Evolutionary conservation across 2,797 vertebrate genomes (phyloP), one percentile per base, ranked within the genome.

Genomic region (Eospalax fontanierii): DNA sequence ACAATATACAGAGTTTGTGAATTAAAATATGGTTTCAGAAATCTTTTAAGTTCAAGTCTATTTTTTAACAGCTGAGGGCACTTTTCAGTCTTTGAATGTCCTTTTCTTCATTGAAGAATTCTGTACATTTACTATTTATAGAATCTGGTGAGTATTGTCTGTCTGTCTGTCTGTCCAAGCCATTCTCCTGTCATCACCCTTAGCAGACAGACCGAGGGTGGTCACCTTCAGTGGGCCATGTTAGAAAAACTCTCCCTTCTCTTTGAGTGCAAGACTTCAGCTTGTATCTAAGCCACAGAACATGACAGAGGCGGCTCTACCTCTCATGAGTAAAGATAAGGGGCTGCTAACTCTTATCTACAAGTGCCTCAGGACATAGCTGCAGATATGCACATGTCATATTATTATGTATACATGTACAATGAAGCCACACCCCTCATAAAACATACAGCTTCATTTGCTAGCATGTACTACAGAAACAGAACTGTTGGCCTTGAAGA

Each of bases 61-160:
- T 43, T 61, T 63, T 89, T 82, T 84, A 83, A 38, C 75, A 70
- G 19, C 28, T 73, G 89, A 79, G 21, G 4, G 12, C 2, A 6
- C 5, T 57, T 90, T 93, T 87, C 12, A 71, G 50, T 70, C 40
- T 80, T 94, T 70, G 7, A 89, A 61, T 76, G 19, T 76, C 26
- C 89, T 83, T 78, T 71, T 68, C 12, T 74, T 59, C 61, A 74
- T 92, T 70, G 33, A 26, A 66, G 35, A 93, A 73, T 63, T 82
- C 61, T 71, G 4, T 74, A 59, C 40, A 9, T 61, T 26, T 28
- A 21, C n/a, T 38, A 38, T 57, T 82, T 74, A 28, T 68, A 74
- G 63, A 88, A 88, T 75, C n/a, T 40, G 30, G 28, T 65, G 74
- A 6, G 22, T 84, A 80, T 57, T 74, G 90, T 75, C 43, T 71